Percentiles rank a stretch among this genome's conserved stretches.
Evolutionary conservation across 1,140 invertebrate species (phyloP).

Genomic region (Neotoxoptera formosana): DNA sequence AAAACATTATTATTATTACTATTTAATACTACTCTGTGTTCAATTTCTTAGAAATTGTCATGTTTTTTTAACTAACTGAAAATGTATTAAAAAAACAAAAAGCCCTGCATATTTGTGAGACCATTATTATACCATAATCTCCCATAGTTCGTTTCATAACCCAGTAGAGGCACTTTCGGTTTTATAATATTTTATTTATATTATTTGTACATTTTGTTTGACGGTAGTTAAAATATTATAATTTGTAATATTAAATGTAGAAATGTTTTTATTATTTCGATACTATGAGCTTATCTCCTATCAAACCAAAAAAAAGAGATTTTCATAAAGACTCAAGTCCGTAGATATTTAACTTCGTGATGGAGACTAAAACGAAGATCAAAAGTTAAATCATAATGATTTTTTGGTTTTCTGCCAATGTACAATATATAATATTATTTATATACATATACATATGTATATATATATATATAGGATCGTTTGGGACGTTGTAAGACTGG

Average conservation of each 20-base stretch:
- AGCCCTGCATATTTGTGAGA: background rate
- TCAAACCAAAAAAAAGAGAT: background rate
- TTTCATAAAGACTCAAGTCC: no score
- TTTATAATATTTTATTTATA: background rate
- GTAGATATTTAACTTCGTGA: background rate
- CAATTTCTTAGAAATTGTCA: background rate
- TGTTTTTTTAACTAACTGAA: background rate
- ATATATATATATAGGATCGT: background rate
- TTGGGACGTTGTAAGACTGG: background rate
- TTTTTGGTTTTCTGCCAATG: background rate
- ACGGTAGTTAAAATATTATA: background rate
- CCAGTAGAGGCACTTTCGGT: background rate
- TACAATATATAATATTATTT: no score
- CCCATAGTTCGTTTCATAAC: background rate
- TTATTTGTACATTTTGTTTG: background rate
- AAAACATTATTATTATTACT: background rate
- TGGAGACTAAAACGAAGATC: background rate
- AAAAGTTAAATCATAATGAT: background rate
- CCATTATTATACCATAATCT: background rate
- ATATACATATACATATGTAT: no score
- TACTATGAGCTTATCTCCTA: no score
- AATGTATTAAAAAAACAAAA: background rate
- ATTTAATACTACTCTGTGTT: background rate
- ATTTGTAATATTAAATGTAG: background rate
- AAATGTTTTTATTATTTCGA: background rate